Percentiles rank a stretch among this genome's conserved stretches.
phyloP scores from a whole-genome alignment of 2,113 vertebrate species.

The Capreolus pygargus region DNA sequence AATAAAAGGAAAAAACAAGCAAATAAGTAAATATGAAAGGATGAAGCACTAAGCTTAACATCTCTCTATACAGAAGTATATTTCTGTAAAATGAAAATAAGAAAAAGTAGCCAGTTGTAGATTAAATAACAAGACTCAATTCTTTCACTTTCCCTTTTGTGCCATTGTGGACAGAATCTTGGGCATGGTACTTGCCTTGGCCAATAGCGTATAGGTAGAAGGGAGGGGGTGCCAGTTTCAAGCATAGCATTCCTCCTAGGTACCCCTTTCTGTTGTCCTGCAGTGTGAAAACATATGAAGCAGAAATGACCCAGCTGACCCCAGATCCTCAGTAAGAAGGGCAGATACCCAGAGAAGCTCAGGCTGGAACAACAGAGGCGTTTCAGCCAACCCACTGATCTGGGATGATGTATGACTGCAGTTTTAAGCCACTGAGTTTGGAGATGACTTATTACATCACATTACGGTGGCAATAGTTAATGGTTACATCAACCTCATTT shows the following conservation, averaged over 20 bases:
- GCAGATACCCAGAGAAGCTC: neutral
- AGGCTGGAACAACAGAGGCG: neutral
- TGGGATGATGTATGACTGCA: neutral
- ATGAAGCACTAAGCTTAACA: neutral
- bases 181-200: neutral
- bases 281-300: accelerated
- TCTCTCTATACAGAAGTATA: neutral
- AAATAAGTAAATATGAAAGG: neutral
- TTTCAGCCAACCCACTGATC: neutral
- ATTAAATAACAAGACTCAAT: neutral
- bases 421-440: neutral
- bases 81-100: neutral
- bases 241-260: neutral
- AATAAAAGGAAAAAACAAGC: neutral
- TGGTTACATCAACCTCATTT: neutral
- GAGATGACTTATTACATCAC: neutral
- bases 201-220: neutral
- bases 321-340: neutral
- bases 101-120: neutral
- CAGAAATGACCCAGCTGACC: neutral
- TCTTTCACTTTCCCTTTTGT: neutral
- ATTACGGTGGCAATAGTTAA: neutral
- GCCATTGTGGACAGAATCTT: neutral
- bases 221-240: accelerated
- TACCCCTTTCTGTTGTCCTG: neutral